Evolutionary conservation across 1,140 invertebrate species (phyloP).

Genomic region (Vanessa tameamea): DNA sequence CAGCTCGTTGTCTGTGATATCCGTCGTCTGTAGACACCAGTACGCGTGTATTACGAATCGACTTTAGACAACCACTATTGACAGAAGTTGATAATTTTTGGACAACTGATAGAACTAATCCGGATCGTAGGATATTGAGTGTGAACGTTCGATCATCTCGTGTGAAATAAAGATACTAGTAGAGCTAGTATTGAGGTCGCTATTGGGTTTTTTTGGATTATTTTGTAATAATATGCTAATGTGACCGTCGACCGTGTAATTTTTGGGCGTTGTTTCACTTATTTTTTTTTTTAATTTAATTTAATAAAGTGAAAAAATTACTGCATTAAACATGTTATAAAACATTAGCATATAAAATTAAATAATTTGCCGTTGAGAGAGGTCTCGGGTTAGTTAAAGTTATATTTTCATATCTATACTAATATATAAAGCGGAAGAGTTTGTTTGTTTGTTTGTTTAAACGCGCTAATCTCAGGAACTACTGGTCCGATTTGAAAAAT

Average conservation of each 20-base stretch:
- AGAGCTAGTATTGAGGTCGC: not conserved
- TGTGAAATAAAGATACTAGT: conserved; percentile 42
- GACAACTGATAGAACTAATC: conserved; percentile 49
- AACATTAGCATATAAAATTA: not conserved
- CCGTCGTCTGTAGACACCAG: conserved; percentile 25
- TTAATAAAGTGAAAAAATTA: not conserved
- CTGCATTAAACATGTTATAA: not conserved
- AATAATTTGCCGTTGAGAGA: not conserved
- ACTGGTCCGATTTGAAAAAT: too few species aligned
- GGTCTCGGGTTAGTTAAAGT: not conserved
- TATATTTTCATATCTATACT: not conserved
- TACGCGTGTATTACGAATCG: conserved; percentile 28
- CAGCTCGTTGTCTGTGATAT: conserved; percentile 30
- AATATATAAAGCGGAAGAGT: too few species aligned
- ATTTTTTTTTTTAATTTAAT: not conserved
- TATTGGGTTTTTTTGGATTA: conserved; percentile 17
- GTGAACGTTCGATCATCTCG: conserved; percentile 48
- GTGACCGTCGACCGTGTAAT: conserved; percentile 11
- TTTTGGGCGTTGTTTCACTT: not conserved
- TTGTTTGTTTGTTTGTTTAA: too few species aligned
- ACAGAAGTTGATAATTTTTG: conserved; percentile 54
- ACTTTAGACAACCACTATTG: conserved; percentile 36
- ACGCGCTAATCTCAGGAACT: too few species aligned
- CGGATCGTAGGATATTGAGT: conserved; percentile 41
- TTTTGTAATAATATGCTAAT: conserved; percentile 23